Conservation (phyloP, 2,888 invertebrate genomes). For the Synanthedon vespiformis region DNA sequence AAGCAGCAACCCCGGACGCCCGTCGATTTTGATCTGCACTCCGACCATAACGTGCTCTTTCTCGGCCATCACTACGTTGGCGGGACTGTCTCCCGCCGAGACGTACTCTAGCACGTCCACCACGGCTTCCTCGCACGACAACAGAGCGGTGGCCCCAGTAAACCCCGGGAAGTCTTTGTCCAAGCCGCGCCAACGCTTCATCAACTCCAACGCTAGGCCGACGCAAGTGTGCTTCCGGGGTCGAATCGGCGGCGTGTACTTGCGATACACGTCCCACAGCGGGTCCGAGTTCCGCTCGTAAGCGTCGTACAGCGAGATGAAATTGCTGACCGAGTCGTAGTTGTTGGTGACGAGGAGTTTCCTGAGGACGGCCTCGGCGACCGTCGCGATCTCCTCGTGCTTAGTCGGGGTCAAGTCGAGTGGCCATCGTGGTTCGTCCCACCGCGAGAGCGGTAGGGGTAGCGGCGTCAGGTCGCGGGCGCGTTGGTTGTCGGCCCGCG, state of each 20-base stretch:
- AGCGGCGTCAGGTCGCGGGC: slow-evolving; percentile 33
- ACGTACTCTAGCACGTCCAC: slow-evolving; percentile 70
- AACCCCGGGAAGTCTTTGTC: slow-evolving; percentile 75
- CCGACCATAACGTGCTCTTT: slow-evolving; percentile 91
- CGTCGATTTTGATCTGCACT: slow-evolving; percentile 78
- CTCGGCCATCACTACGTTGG: slow-evolving; percentile 76
- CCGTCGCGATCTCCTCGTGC: slow-evolving; percentile 84
- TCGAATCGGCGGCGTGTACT: slow-evolving; percentile 83
- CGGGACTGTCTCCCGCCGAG: slow-evolving; percentile 65
- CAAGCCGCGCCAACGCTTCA: slow-evolving; percentile 72
- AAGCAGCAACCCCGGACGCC: slow-evolving; percentile 81
- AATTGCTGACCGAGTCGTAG: slow-evolving; percentile 91
- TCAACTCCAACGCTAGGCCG: slow-evolving; percentile 84
- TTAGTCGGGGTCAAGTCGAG: slow-evolving; percentile 50
- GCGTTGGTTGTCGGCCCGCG: slow-evolving; percentile 34
- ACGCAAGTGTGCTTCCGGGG: slow-evolving; percentile 88
- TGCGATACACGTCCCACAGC: slow-evolving; percentile 79
- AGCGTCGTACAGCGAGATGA: slow-evolving; percentile 76
- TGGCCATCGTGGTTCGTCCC: slow-evolving; percentile 46
- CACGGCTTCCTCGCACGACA: slow-evolving; percentile 90
- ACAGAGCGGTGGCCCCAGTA: slow-evolving; percentile 71
- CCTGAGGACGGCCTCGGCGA: slow-evolving; percentile 84
- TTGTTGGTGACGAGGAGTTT: slow-evolving; percentile 85
- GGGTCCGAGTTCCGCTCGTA: slow-evolving; percentile 71
- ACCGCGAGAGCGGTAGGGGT: slow-evolving; percentile 45